Evolutionary conservation across 1,140 invertebrate species (phyloP).

Genomic region (Conopomorpha cramerella): DNA sequence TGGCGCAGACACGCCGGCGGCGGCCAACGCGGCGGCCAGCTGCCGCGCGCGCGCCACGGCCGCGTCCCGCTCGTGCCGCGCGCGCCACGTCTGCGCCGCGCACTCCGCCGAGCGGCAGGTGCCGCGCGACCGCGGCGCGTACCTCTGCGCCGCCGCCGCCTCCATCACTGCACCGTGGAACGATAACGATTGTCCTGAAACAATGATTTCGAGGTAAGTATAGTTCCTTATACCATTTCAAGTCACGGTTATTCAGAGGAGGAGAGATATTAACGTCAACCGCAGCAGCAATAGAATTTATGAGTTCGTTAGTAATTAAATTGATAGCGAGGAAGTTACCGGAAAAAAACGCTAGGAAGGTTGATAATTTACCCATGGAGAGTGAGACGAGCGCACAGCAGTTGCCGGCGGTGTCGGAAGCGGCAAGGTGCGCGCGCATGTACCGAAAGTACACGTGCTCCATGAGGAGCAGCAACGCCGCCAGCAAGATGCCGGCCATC

Average conservation of each 20-base stretch:
- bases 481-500: constrained; percentile 89
- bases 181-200: constrained; percentile 79
- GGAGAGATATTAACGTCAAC: no score
- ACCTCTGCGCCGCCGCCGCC: constrained; percentile 59
- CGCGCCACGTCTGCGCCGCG: constrained; percentile 78
- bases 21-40: constrained; percentile 81
- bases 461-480: constrained; percentile 80
- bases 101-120: constrained; percentile 42
- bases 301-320: no score
- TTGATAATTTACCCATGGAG: constrained; percentile 65
- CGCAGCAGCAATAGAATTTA: no score
- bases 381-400: constrained; percentile 92
- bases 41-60: constrained; percentile 81
- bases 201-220: no score
- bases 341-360: no score
- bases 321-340: no score
- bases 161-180: constrained; percentile 89
- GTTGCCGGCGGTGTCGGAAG: constrained; percentile 83
- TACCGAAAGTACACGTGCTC: constrained; percentile 96
- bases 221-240: no score
- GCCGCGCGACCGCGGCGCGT: constrained; percentile 27
- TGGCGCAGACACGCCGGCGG: constrained; percentile 76
- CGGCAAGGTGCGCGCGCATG: constrained; percentile 83
- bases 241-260: no score
- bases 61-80: constrained; percentile 85